Evolutionary conservation across 2,797 vertebrate genomes (phyloP).

Genomic region (Catharus ustulatus): DNA sequence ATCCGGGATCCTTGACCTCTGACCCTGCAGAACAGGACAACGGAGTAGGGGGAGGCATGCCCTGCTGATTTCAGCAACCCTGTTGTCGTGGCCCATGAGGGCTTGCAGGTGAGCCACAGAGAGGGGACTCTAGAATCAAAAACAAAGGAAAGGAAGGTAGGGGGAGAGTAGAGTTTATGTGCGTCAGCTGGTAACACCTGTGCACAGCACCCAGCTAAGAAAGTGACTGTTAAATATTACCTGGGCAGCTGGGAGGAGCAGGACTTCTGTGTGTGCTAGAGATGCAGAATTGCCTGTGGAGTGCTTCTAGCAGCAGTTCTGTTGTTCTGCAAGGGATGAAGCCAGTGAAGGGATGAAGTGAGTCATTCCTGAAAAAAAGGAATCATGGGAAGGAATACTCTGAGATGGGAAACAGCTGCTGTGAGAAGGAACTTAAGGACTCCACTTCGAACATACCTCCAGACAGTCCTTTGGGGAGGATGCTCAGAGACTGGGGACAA

Average conservation of each 20-base stretch:
- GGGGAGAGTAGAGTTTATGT: not conserved
- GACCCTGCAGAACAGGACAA: not conserved
- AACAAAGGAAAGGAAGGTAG: not conserved
- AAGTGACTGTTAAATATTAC: not conserved
- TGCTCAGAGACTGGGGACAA: not conserved
- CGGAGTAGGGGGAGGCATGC: rapidly evolving
- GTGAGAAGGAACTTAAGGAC: not conserved
- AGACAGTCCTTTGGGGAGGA: no score
- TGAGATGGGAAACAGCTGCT: not conserved
- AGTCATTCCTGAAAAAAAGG: not conserved
- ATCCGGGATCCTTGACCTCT: not conserved
- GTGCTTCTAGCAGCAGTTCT: not conserved
- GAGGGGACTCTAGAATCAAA: not conserved
- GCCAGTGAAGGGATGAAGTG: not conserved
- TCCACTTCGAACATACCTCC: rapidly evolving
- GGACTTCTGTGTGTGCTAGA: not conserved
- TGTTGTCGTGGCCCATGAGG: rapidly evolving
- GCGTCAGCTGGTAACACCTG: not conserved
- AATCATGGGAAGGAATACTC: no score
- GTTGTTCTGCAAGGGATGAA: rapidly evolving
- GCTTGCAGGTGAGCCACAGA: not conserved
- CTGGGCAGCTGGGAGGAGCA: not conserved
- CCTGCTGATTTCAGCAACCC: not conserved
- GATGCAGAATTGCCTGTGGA: not conserved
- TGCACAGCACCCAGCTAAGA: not conserved